Percentiles rank a stretch among this genome's conserved stretches.
These are phyloP conservation scores for Coelinius sp. DNA, from an alignment of 2,888 invertebrate species.

Conservation along the genomic window DNA sequence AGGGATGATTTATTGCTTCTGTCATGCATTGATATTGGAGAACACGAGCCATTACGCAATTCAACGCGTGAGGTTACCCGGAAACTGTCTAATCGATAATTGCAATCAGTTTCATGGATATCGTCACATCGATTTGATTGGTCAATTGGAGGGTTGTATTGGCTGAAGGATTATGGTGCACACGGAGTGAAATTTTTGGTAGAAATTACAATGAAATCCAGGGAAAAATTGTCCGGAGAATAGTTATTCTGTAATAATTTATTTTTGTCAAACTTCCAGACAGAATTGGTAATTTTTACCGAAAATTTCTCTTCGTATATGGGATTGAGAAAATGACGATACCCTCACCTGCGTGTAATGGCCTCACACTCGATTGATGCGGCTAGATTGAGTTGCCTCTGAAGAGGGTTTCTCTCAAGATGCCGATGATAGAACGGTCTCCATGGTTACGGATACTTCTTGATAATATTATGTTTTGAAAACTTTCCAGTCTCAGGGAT, in stretches of 20 bases:
- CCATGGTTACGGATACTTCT: background rate
- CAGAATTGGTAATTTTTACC: no score
- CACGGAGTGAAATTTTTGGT: no score
- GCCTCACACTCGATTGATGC: constrained; percentile 58
- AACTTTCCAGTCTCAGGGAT: background rate
- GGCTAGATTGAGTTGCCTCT: constrained; percentile 51
- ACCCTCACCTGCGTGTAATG: constrained; percentile 57
- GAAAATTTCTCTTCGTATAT: no score
- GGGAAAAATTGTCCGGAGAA: no score
- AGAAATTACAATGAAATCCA: no score
- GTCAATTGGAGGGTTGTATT: background rate
- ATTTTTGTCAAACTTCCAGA: no score
- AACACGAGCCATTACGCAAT: background rate
- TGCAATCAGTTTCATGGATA: constrained; percentile 14
- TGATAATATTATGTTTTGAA: background rate
- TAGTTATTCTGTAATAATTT: no score
- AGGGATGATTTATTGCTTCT: background rate
- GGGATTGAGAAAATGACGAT: constrained; percentile 20
- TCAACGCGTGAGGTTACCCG: background rate
- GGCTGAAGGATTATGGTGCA: background rate
- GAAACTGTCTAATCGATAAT: constrained; percentile 10
- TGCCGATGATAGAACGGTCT: background rate
- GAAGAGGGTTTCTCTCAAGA: constrained; percentile 41
- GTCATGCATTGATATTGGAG: background rate
- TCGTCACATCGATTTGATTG: constrained; percentile 9